Base-by-base conservation (phyloP, 2,797 vertebrate species). In the Lerista edwardsae region DNA sequence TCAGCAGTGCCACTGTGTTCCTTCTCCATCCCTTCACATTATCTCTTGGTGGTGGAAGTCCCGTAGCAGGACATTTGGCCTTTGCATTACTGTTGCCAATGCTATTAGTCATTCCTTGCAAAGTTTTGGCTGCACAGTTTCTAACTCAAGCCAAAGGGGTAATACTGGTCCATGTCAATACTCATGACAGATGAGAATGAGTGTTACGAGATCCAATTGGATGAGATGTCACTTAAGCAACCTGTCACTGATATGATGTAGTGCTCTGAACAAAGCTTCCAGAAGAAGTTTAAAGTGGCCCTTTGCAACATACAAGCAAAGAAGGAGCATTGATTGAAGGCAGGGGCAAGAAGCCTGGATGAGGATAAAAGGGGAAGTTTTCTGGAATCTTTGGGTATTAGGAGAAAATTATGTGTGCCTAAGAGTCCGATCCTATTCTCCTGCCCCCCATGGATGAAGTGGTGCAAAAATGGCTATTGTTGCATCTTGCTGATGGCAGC, bases 101-200 rank as follows among this genome's bases (percentile, higher is more conserved):
- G 87, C 57, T 31, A 51, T 47, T 39, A 89, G 74, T 11, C 1
- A 7, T 17, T 74, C 57, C 8, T 78, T 57, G 23, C 57, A 64
- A 0, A 0, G 10, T 10, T 61, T n/a, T 6, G 84, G 62, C 31
- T 39, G 6, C 75, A 62, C 75, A 1, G 8, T 88, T 92, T 67
- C 67, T 57, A 0, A 41, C 0, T 0, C 34, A 51, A 85, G 67
- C 61, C 55, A 39, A 6, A 1, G 0, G 0, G 80, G 64, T 44
- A 82, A 0, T 39, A 15, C 9, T 82, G 17, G 14, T 86, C n/a
- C 1, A 81, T 80, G 79, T 85, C 79, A 85, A 81, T 80, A 85
- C 39, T 47, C 47, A 47, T 81, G 79, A 81, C 55, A 71, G 79
- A 76, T 57, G 34, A 31, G 64, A 62, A 44, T 41, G 74, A 14